phyloP scores from a whole-genome alignment of 2,888 invertebrate species.

The Melanchra persicariae region DNA sequence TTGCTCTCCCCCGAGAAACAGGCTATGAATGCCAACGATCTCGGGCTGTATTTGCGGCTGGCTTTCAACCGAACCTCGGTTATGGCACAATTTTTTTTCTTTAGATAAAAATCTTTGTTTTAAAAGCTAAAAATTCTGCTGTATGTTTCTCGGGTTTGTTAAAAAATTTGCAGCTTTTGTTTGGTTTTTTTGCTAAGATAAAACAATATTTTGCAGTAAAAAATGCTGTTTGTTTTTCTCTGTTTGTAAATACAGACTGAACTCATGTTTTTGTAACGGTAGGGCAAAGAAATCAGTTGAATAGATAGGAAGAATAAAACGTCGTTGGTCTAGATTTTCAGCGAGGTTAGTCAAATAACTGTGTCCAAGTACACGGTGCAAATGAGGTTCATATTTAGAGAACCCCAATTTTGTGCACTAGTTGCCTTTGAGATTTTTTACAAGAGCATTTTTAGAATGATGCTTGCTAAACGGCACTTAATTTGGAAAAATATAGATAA shows the following conservation, averaged over 20 bases:
- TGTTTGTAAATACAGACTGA: neutral
- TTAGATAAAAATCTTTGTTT: conserved; percentile 51
- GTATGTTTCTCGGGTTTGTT: conserved; percentile 22
- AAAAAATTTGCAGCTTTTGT: neutral
- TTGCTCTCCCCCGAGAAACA: conserved; percentile 58
- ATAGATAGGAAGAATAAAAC: neutral
- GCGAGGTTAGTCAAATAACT: conserved; percentile 19
- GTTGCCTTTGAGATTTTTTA: neutral
- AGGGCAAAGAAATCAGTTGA: neutral
- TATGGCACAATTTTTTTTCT: conserved; percentile 41
- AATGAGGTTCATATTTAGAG: conserved; percentile 36
- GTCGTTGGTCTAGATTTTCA: conserved; percentile 4
- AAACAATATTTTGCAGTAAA: neutral
- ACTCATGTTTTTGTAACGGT: neutral
- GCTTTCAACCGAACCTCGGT: conserved; percentile 33
- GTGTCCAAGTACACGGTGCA: neutral
- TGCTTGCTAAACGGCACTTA: neutral
- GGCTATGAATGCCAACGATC: conserved; percentile 64
- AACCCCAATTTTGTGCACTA: conserved; percentile 26
- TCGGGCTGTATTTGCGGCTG: conserved; percentile 46
- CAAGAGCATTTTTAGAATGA: neutral
- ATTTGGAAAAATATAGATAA: no score
- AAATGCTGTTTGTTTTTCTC: neutral
- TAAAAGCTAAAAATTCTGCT: conserved; percentile 30
- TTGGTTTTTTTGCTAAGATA: neutral